phyloP scores from a whole-genome alignment of 2,797 vertebrate genomes.

The Buceros bicornis region DNA sequence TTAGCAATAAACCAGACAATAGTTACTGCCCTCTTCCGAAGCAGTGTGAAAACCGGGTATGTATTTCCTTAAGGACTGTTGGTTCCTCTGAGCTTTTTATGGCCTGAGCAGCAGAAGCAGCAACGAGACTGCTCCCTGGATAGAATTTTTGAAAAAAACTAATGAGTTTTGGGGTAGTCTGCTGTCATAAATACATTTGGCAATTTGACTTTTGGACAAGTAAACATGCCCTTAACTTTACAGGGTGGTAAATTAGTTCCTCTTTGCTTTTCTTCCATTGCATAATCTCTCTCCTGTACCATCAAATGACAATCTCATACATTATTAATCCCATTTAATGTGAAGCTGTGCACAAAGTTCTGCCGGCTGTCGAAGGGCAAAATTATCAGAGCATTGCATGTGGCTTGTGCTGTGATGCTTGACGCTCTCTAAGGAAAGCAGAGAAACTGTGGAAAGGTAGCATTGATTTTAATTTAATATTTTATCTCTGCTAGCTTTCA shows the following conservation, averaged over 20 bases:
- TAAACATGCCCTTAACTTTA: background rate
- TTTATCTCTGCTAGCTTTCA: background rate
- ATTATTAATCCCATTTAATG: slow-evolving; percentile 2
- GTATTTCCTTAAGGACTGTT: background rate
- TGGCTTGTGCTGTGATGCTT: background rate
- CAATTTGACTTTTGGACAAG: background rate
- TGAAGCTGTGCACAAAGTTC: background rate
- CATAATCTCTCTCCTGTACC: background rate
- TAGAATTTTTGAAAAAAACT: background rate
- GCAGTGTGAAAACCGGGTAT: background rate
- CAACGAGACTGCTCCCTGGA: background rate
- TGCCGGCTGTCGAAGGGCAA: background rate
- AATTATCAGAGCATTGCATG: background rate
- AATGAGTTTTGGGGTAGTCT: background rate
- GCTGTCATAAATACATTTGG: background rate
- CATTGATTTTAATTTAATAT: background rate
- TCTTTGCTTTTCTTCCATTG: background rate
- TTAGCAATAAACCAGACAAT: background rate
- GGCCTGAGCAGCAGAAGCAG: background rate
- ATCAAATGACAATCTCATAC: background rate
- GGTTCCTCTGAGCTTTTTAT: background rate
- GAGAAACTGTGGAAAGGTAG: background rate
- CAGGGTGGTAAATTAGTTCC: background rate
- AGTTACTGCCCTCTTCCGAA: background rate
- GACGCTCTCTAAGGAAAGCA: background rate